These are phyloP conservation scores for Centropyge bicolor DNA, from an alignment of 2,797 vertebrate species.

Conservation along the genomic window DNA sequence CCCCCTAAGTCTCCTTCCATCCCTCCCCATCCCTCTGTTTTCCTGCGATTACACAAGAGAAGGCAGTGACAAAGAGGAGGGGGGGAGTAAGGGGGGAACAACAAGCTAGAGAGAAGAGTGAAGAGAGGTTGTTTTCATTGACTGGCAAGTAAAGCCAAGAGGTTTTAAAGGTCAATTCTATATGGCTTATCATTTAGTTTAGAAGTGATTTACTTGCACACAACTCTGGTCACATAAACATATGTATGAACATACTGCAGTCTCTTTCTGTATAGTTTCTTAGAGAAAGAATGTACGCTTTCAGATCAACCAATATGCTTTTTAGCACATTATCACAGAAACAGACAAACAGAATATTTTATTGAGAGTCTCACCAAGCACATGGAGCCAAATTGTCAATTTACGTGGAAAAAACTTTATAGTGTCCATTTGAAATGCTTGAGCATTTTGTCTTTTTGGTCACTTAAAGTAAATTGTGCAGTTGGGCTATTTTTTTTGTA, in stretches of 20 bases:
- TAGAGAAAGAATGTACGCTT: background rate
- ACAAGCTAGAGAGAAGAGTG: conserved; percentile 39
- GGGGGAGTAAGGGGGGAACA: background rate
- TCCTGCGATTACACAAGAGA: conserved; percentile 65
- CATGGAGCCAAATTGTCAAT: background rate
- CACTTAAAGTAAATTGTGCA: background rate
- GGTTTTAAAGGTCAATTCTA: conserved; percentile 57
- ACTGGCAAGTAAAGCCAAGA: conserved; percentile 25
- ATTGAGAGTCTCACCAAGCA: background rate
- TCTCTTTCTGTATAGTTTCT: background rate
- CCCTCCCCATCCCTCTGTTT: conserved; percentile 64
- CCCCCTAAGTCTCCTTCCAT: conserved; percentile 54
- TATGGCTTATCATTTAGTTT: conserved; percentile 52
- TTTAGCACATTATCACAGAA: background rate
- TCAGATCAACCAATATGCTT: background rate
- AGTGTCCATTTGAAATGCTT: background rate
- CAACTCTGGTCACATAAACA: background rate
- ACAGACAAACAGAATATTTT: background rate
- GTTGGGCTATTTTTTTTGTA: background rate
- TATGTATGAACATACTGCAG: background rate
- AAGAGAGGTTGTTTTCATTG: conserved; percentile 46
- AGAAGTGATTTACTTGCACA: background rate
- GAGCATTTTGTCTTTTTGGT: background rate
- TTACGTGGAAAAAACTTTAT: background rate
- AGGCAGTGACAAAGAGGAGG: background rate